A percentile compares a stretch with the other conserved stretches of the same genome.
These are phyloP conservation scores for Uloborus plumipes DNA, from an alignment of 2,888 invertebrate species.

Conservation along the genomic window DNA sequence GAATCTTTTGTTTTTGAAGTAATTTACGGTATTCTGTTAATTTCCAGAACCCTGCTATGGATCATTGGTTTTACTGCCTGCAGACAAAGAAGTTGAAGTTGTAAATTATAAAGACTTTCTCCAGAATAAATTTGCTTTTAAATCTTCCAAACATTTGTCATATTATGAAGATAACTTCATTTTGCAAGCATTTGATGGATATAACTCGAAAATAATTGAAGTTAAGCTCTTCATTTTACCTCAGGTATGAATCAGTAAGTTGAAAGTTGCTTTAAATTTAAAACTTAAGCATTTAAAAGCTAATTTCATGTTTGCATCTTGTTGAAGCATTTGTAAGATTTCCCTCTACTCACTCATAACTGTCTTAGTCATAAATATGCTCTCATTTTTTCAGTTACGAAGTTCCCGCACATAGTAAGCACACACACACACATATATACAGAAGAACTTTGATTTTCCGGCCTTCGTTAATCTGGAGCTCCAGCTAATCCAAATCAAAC, in stretches of 20 bases:
- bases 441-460: too few relatives aligned
- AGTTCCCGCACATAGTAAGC: too few relatives aligned
- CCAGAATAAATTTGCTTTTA: constrained; percentile 32
- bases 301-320: too few relatives aligned
- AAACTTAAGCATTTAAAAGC: too few relatives aligned
- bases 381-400: too few relatives aligned
- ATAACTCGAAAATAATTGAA: constrained; percentile 27
- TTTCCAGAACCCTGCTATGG: constrained; percentile 40
- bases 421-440: too few relatives aligned
- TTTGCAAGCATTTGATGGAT: constrained; percentile 51
- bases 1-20: not conserved
- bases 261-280: not conserved
- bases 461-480: too few relatives aligned
- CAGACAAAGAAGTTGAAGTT: constrained; percentile 12
- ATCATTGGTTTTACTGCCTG: constrained; percentile 28
- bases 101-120: constrained; percentile 28
- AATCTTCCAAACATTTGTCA: not conserved
- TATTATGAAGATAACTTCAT: constrained; percentile 31
- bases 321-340: too few relatives aligned
- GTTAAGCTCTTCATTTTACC: constrained; percentile 41
- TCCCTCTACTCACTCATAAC: too few relatives aligned
- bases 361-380: too few relatives aligned
- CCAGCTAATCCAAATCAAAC: too few relatives aligned
- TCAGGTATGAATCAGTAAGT: constrained; percentile 19
- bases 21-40: not conserved